Conservation (phyloP, 2,888 invertebrate species). For the Trichogramma dendrolimi region DNA sequence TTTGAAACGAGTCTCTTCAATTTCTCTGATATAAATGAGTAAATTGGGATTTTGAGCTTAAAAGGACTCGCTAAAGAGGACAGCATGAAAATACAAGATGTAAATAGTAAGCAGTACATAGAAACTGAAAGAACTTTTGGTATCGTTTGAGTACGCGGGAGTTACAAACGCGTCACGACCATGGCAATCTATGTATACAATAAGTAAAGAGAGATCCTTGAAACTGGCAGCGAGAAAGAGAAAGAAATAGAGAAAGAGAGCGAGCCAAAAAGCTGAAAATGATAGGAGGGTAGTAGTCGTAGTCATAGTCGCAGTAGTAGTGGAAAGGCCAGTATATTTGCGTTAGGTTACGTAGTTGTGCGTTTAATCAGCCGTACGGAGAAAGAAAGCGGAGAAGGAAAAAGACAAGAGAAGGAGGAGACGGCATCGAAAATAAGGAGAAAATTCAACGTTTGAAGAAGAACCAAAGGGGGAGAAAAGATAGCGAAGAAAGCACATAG, state of each 20-base stretch:
- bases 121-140: too few species aligned
- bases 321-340: conserved; percentile 45
- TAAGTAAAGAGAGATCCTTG: conserved; percentile 7
- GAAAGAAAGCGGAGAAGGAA: conserved; percentile 13
- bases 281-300: conserved; percentile 13
- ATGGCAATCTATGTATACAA: too few species aligned
- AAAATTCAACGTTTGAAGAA: conserved; percentile 27
- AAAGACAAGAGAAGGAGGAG: conserved; percentile 27
- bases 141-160: too few species aligned
- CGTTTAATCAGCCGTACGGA: conserved; percentile 49
- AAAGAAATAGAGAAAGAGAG: conserved; percentile 13
- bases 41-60: too few species aligned
- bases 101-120: too few species aligned
- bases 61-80: too few species aligned
- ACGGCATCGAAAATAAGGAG: conserved; percentile 32
- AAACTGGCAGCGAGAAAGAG: conserved; percentile 4
- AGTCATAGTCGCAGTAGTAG: conserved; percentile 1
- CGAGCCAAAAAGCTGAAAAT: conserved; percentile 25
- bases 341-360: conserved; percentile 50
- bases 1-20: too few species aligned
- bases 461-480: neutral
- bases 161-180: too few species aligned
- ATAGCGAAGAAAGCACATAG: neutral
- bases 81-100: too few species aligned
- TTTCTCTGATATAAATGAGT: too few species aligned